Conservation (phyloP, 2,113 vertebrate genomes). For the Phylloscopus trochiloides region DNA sequence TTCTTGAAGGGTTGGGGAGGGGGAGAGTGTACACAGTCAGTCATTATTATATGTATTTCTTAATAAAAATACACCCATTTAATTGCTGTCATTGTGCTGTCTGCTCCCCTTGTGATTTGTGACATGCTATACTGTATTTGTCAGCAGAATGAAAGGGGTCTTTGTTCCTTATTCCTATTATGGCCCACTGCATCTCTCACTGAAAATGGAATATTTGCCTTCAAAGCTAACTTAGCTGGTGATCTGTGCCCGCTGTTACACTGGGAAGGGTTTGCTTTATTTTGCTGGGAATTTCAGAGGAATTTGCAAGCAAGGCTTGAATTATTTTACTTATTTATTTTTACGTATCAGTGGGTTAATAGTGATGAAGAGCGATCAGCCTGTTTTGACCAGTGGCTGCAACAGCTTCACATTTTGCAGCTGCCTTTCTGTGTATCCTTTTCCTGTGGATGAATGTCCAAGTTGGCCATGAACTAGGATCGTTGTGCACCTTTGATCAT, state of each 20-base stretch:
- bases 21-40: not conserved
- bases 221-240: constrained; percentile 2
- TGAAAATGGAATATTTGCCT: constrained; percentile 30
- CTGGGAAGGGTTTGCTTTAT: not conserved
- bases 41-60: constrained; percentile 8
- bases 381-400: not conserved
- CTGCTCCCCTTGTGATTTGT: constrained; percentile 52
- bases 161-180: constrained; percentile 18
- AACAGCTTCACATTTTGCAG: not conserved
- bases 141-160: constrained; percentile 54
- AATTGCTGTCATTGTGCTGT: constrained; percentile 20
- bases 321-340: not conserved
- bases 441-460: not conserved
- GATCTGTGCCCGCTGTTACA: not conserved
- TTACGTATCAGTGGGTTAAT: not conserved
- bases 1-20: not conserved
- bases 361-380: not conserved
- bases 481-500: not conserved
- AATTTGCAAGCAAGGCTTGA: not conserved
- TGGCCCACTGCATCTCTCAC: not conserved
- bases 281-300: not conserved
- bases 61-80: constrained; percentile 30
- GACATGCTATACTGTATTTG: constrained; percentile 57
- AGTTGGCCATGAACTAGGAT: not conserved
- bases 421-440: not conserved